Percentiles rank a stretch among this genome's conserved stretches.
Evolutionary conservation across 2,888 invertebrate species (phyloP).

Genomic region (Orthosia incerta): DNA sequence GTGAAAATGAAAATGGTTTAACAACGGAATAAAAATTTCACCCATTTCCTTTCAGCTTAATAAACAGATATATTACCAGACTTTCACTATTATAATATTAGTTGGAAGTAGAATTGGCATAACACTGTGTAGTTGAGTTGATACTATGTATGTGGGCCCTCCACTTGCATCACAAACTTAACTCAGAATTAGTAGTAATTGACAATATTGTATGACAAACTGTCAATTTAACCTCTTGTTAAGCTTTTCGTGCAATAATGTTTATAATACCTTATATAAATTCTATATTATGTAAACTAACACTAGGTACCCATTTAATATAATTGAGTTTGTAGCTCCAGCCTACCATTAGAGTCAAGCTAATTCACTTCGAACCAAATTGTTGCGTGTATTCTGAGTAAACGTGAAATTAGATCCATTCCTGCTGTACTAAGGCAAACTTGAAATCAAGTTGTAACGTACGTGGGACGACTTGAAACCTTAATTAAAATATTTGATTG

Average conservation of each 20-base stretch:
- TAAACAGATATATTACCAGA: no score
- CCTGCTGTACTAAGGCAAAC: conserved; percentile 29
- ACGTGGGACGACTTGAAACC: neutral
- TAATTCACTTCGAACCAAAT: conserved; percentile 36
- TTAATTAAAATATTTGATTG: conserved; percentile 30
- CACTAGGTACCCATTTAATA: neutral
- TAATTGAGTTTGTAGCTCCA: conserved; percentile 30
- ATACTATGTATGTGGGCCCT: no score
- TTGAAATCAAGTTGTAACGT: conserved; percentile 22
- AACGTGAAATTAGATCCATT: conserved; percentile 47
- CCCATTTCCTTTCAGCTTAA: no score
- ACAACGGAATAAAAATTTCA: no score
- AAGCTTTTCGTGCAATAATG: neutral
- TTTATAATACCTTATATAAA: neutral
- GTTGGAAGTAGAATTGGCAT: no score
- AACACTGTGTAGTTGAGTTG: no score
- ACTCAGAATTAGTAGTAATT: no score
- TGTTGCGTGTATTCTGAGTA: conserved; percentile 38
- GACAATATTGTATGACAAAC: no score
- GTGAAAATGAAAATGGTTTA: no score
- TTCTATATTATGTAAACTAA: neutral
- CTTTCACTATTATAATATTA: no score
- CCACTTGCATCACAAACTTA: no score
- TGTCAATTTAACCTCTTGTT: no score
- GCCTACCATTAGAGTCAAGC: conserved; percentile 27